These are phyloP conservation scores for Rhinolophus ferrumequinum DNA, from an alignment of 2,113 vertebrate species.

Conservation along the genomic window DNA sequence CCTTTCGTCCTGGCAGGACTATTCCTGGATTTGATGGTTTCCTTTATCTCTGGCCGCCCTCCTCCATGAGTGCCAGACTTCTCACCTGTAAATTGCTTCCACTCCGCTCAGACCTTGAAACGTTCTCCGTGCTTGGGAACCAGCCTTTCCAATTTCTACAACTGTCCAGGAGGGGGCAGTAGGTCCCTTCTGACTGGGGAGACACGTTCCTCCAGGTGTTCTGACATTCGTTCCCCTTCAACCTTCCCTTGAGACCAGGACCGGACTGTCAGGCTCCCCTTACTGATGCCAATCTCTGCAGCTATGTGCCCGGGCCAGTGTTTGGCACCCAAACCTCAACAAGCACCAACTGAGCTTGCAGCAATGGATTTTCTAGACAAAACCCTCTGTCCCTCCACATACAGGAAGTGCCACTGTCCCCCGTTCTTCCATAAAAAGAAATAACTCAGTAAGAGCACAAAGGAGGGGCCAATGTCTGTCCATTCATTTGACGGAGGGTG, in stretches of 20 bases:
- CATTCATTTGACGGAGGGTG: fast-evolving
- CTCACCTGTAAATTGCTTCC: not conserved
- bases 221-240: fast-evolving
- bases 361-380: fast-evolving
- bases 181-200: fast-evolving
- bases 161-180: not conserved
- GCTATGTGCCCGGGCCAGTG: fast-evolving
- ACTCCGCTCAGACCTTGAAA: not conserved
- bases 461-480: fast-evolving
- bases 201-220: fast-evolving
- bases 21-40: fast-evolving
- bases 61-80: fast-evolving
- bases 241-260: not conserved
- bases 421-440: fast-evolving
- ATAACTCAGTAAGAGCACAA: fast-evolving
- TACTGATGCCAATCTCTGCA: fast-evolving
- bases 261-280: fast-evolving
- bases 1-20: fast-evolving
- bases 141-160: fast-evolving
- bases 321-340: not conserved
- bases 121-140: fast-evolving
- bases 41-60: not conserved
- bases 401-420: fast-evolving
- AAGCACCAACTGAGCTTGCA: fast-evolving
- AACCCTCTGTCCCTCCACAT: fast-evolving